Percentiles rank a stretch among this genome's conserved stretches.
Conservation (phyloP, 2,113 vertebrate species). For the Notothenia coriiceps region DNA sequence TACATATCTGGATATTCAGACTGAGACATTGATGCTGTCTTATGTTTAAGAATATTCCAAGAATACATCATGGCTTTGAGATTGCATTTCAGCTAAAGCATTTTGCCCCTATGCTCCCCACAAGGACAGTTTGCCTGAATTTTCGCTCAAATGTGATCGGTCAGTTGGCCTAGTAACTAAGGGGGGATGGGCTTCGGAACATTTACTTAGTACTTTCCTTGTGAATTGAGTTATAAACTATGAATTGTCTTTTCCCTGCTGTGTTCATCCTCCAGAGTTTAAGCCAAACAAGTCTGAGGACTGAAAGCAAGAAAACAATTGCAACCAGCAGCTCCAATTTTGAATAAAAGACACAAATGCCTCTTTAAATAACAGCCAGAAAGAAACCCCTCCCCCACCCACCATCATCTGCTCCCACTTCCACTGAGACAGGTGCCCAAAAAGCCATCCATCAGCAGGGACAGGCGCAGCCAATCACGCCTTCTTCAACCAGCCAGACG, state of each 20-base stretch:
- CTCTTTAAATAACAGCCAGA: neutral
- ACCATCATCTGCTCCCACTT: slow-evolving; percentile 59
- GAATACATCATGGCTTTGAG: no score
- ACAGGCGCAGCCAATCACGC: slow-evolving; percentile 58
- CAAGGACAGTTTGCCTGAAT: no score
- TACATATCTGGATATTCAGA: neutral
- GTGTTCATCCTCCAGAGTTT: neutral
- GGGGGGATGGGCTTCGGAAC: neutral
- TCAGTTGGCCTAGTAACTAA: neutral
- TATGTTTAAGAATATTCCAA: no score
- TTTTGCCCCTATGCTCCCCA: no score
- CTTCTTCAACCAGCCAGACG: slow-evolving; percentile 55
- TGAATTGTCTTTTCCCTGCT: neutral
- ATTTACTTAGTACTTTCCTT: neutral
- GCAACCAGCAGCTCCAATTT: slow-evolving; percentile 15
- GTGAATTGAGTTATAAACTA: neutral
- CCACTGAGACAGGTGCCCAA: slow-evolving; percentile 52
- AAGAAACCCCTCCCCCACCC: slow-evolving; percentile 1
- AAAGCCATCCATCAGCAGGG: slow-evolving; percentile 64
- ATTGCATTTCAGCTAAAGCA: no score
- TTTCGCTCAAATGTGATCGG: no score
- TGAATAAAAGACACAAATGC: slow-evolving; percentile 23
- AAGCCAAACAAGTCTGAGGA: slow-evolving; percentile 3
- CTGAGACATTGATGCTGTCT: no score
- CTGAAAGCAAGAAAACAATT: neutral